Percentiles rank a stretch among this genome's conserved stretches.
Conservation (phyloP, 30 jellyfish, hydroid and myxozoan species). For the Morbakka virulenta region DNA sequence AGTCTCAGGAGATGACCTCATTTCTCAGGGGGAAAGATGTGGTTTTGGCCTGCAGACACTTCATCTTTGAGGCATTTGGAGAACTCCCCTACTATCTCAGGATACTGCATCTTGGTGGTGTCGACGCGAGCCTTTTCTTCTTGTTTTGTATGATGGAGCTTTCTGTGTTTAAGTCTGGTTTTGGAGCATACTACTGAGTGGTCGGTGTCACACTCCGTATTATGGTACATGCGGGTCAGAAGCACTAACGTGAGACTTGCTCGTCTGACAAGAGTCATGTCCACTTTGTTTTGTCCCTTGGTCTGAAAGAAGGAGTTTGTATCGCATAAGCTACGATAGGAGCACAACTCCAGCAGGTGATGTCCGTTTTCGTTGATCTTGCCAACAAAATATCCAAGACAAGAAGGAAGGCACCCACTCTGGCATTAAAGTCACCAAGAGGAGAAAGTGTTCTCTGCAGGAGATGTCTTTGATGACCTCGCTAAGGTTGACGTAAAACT, state of each 20-base stretch:
- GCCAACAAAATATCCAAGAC: too few relatives aligned
- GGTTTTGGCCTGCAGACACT: too few relatives aligned
- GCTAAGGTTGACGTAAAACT: too few relatives aligned
- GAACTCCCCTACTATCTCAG: background rate
- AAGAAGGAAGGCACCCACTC: too few relatives aligned
- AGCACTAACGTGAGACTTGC: background rate
- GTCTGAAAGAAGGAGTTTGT: slow-evolving; percentile 6
- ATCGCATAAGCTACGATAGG: background rate
- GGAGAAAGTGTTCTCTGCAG: too few relatives aligned
- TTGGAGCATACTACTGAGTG: slow-evolving; percentile 4
- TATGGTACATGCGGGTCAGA: slow-evolving; percentile 11
- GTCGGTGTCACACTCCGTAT: slow-evolving; percentile 28
- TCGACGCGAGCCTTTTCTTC: background rate
- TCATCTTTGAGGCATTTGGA: background rate
- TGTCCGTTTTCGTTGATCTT: background rate
- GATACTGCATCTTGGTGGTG: background rate
- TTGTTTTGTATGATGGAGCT: background rate
- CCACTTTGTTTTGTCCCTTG: background rate
- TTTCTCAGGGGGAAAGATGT: background rate
- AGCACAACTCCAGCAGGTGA: background rate
- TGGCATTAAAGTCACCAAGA: too few relatives aligned
- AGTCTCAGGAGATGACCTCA: background rate
- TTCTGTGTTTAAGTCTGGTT: background rate
- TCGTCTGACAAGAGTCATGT: slow-evolving; percentile 1
- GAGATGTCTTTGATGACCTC: too few relatives aligned